These are phyloP conservation scores for Xylota sylvarum DNA, from an alignment of 2,888 invertebrate species.

Conservation along the genomic window DNA sequence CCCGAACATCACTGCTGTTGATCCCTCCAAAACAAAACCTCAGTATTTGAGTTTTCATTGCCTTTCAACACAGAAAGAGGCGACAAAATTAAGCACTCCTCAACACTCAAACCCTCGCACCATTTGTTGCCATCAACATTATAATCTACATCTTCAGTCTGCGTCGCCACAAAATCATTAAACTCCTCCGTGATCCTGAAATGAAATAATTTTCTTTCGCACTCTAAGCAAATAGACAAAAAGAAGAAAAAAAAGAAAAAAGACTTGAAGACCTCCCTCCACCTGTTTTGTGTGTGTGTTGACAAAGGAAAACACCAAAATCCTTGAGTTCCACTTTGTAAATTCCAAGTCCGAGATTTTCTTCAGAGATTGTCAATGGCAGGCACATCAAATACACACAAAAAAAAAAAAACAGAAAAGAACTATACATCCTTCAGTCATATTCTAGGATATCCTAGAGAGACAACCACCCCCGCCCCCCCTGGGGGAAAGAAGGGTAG, in stretches of 20 bases:
- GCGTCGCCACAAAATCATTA: conserved; percentile 58
- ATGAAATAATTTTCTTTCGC: conserved; percentile 37
- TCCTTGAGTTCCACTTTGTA: conserved; percentile 48
- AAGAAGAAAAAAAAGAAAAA: not conserved
- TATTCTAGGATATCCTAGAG: conserved; percentile 32
- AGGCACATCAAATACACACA: conserved; percentile 26
- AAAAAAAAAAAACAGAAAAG: conserved; percentile 14
- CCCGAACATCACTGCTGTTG: not conserved
- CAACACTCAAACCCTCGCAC: not conserved
- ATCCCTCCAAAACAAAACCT: conserved; percentile 17
- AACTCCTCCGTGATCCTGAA: conserved; percentile 54
- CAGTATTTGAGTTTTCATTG: conserved; percentile 58
- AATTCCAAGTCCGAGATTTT: conserved; percentile 55
- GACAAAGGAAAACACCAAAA: conserved; percentile 49
- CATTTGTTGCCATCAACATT: conserved; percentile 10
- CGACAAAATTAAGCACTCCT: conserved; percentile 32
- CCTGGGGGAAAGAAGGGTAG: conserved; percentile 10
- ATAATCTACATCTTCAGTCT: conserved; percentile 29
- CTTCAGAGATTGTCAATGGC: conserved; percentile 53
- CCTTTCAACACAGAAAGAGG: conserved; percentile 27
- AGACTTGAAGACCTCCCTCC: not conserved
- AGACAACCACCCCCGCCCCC: not conserved
- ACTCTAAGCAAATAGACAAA: conserved; percentile 25
- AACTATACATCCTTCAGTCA: conserved; percentile 35
- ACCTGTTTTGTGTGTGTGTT: conserved; percentile 5